Evolutionary conservation across 2,797 vertebrate species (phyloP).

Genomic region (Xenops minutus): DNA sequence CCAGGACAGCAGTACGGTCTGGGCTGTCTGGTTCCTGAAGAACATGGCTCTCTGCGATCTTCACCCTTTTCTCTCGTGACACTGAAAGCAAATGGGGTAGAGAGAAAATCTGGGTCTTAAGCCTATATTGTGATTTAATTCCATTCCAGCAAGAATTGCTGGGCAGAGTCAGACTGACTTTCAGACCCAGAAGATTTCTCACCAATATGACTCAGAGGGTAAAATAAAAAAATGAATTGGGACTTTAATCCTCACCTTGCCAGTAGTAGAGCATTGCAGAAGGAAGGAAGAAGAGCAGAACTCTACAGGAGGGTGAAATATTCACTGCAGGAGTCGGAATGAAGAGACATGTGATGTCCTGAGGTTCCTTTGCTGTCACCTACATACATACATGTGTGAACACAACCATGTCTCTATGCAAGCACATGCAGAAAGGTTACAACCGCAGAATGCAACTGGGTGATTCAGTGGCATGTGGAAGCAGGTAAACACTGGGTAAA

Average conservation of each 20-base stretch:
- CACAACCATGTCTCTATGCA: background rate
- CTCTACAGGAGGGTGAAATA: background rate
- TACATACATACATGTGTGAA: rapidly evolving
- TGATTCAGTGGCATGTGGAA: rapidly evolving
- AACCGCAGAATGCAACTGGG: rapidly evolving
- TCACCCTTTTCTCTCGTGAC: background rate
- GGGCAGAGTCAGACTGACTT: background rate
- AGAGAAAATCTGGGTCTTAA: background rate
- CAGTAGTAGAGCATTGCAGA: background rate
- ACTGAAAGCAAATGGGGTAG: rapidly evolving
- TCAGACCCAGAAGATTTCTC: background rate
- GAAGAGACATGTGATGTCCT: background rate
- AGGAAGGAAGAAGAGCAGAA: background rate
- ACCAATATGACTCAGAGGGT: background rate
- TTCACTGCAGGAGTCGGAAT: background rate
- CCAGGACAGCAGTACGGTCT: background rate
- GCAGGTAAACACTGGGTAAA: background rate
- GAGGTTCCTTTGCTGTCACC: background rate
- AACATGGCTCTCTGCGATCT: background rate
- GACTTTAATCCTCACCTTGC: background rate
- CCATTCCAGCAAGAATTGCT: background rate
- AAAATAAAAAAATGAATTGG: background rate
- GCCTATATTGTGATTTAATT: background rate
- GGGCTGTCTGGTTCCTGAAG: background rate
- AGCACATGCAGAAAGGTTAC: background rate